These are phyloP conservation scores for Crocuta crocuta DNA, from an alignment of 2,113 vertebrate species.

Conservation along the genomic window DNA sequence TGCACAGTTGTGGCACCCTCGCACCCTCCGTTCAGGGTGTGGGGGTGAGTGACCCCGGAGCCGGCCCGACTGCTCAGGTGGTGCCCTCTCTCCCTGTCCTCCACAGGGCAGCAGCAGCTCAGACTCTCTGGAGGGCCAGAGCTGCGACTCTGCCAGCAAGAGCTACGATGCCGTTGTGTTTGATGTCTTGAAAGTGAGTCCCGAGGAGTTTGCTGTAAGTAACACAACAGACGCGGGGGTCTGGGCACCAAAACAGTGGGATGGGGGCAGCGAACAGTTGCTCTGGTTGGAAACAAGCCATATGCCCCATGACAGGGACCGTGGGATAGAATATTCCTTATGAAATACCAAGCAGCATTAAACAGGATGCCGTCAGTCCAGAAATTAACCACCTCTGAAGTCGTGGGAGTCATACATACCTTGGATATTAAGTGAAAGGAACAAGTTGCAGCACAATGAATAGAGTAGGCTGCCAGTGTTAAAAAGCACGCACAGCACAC, in stretches of 20 bases:
- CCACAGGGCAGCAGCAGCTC: slow-evolving; percentile 96
- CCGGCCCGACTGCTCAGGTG: background rate
- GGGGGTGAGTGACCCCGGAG: background rate
- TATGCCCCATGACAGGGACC: background rate
- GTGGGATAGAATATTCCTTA: background rate
- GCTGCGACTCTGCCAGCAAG: slow-evolving; percentile 94
- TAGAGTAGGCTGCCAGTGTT: background rate
- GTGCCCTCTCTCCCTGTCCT: background rate
- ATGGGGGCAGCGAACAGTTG: background rate
- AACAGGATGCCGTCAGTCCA: background rate
- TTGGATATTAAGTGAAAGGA: background rate
- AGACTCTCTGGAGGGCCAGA: slow-evolving; percentile 95
- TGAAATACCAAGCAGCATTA: background rate
- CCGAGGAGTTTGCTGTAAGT: slow-evolving; percentile 98
- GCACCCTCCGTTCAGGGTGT: background rate
- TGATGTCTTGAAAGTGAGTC: slow-evolving; percentile 97
- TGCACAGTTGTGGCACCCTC: fast-evolving
- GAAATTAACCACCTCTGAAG: background rate
- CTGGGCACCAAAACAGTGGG: background rate
- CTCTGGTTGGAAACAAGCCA: background rate
- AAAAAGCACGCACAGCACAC: background rate
- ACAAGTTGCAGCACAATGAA: background rate
- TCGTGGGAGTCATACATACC: background rate
- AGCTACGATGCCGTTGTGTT: slow-evolving; percentile 98
- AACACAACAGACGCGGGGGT: background rate